Base-by-base conservation (phyloP, 2,888 invertebrate genomes). In the Girardia tigrina region DNA sequence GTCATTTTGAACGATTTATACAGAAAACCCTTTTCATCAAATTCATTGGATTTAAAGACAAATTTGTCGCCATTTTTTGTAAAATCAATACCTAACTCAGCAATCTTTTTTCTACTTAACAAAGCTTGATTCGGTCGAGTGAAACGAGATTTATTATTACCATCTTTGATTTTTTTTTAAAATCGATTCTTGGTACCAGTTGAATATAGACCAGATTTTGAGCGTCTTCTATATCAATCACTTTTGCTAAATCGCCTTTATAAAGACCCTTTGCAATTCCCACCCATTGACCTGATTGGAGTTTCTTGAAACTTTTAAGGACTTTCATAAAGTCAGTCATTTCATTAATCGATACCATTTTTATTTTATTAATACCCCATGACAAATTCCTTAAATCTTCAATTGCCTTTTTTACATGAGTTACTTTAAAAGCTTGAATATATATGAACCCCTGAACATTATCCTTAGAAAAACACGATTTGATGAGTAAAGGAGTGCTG, bases 331-430 rank as follows among this genome's bases (percentile, higher is more conserved):
- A 95, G 85, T 98, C 98, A 0, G 97, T 95, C 98, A 98, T 99
- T 86, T 99, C 98, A 81, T 94, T 94, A 78, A 97, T 97, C 0
- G 97, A 97, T 0, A 98, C 98, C 98, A 99, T 98, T 86, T 92
- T 88, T 78, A 95, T 97, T 80, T 91, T 90, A 89, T 91, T 94
- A 78, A 89, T 88, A n/a, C 94, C 95, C 88, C 91, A 89, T 77
- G 90, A 88, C 6, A 97, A 86, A 79, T 91, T 94, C 0, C 93
- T 90, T 0, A 99, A 90, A 81, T 94, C 94, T 78, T 91, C n/a
- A n/a, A n/a, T n/a, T n/a, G n/a, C n/a, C n/a, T 82, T 82, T 83
- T 97, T 95, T 0, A 98, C 95, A 82, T 98, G 97, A 0, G 97
- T 92, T 83, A 97, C 95, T 83, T 98, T 98, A 85, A 89, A 98